Evolutionary conservation across 2,113 vertebrate species (phyloP).

Genomic region (Aspiorhynchus laticeps): DNA sequence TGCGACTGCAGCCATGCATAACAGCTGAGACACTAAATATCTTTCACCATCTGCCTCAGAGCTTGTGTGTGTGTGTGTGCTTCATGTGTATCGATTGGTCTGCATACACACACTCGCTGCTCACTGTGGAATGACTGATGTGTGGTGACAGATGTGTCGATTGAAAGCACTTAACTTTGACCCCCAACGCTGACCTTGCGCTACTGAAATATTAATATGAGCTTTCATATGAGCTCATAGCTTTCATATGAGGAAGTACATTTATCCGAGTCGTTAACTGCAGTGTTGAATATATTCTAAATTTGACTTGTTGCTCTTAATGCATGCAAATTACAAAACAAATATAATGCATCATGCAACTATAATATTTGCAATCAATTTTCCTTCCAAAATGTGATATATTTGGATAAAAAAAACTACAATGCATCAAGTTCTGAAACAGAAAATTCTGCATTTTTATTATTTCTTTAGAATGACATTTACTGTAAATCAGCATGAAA

Average conservation of each 20-base stretch:
- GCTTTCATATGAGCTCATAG: not conserved
- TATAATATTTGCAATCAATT: no score
- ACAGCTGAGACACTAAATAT: not conserved
- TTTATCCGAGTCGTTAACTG: not conserved
- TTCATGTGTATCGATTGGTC: slow-evolving; percentile 14
- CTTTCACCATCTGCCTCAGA: not conserved
- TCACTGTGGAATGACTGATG: not conserved
- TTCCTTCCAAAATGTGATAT: no score
- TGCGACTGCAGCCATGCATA: not conserved
- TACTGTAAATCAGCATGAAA: no score
- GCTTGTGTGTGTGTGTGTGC: not conserved
- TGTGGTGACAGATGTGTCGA: slow-evolving; percentile 3
- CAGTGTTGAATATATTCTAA: not conserved
- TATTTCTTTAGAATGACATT: not conserved
- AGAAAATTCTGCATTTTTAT: not conserved
- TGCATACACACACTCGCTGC: not conserved
- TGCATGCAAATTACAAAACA: no score
- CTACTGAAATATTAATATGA: not conserved
- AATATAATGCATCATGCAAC: no score
- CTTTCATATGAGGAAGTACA: not conserved
- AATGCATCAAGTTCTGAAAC: no score
- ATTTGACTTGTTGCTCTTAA: no score
- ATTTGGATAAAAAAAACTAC: no score
- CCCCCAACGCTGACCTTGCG: not conserved
- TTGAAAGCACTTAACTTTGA: not conserved